Base-by-base conservation (phyloP, 2,797 vertebrate species). In the Microtus obscurus region DNA sequence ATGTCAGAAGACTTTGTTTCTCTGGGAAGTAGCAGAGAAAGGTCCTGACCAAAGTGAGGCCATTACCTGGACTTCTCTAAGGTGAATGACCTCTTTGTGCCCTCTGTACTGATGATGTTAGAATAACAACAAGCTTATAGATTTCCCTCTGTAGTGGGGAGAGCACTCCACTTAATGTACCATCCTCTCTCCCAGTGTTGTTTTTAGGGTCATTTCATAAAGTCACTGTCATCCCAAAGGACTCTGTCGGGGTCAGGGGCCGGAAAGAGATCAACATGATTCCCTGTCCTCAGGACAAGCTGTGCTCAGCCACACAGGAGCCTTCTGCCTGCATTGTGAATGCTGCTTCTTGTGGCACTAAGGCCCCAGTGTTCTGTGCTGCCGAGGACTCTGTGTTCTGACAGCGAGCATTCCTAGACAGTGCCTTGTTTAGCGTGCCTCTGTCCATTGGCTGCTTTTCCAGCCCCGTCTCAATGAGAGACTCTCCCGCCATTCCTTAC, bases 381-480 rank as follows among this genome's bases (percentile, higher is more conserved):
- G 11, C 16, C 1, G 45, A 63, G 96, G 25, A 97, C 93, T 59
- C 59, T 0, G 34, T 69, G 96, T 94, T 95, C 96, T 53, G 69
- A 82, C 51, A 53, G 8, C 5, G n/a, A 76, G 77, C 31, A 87
- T 37, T 95, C 96, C 93, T 92, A 94, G 95, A 96, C 5, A n/a
- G 89, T n/a, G 56, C 25, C 80, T 89, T 81, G 95, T 97, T 92
- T 91, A 93, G 59, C 4, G 59, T 51, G 65, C 40, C 93, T 88
- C 81, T 91, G 88, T 77, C 90, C 23, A 78, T 5, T 78, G 87
- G 87, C 65, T 14, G 29, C 43, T 76, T 89, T 91, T 88, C 69
- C 71, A 97, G 87, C 95, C 96, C 97, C 96, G 91, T 96, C 95
- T 97, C 95, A 97, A 93, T 93, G 95, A 97, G 63, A 17, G 87